A percentile compares a stretch with the other conserved stretches of the same genome.
Evolutionary conservation across 1,140 invertebrate genomes (phyloP).

Genomic region (Drosophila truncata): DNA sequence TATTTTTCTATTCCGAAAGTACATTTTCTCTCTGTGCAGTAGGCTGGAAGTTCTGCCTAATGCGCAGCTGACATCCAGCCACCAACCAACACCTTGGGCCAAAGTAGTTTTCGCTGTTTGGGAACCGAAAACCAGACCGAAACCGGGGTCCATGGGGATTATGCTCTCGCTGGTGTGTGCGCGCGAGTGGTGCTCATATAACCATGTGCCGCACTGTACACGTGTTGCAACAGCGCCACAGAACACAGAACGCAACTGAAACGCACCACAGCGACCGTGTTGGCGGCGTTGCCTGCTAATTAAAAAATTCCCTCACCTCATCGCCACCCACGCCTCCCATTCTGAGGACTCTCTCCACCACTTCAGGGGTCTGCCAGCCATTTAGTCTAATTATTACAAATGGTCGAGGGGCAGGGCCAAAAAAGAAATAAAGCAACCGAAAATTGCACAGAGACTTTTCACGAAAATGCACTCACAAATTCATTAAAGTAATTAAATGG

Average conservation of each 20-base stretch:
- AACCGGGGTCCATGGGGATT: constrained; percentile 59
- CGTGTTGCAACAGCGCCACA: constrained; percentile 56
- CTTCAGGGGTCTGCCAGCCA: constrained; percentile 24
- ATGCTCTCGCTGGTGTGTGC: constrained; percentile 6
- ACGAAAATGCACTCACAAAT: constrained; percentile 66
- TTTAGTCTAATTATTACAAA: constrained; percentile 81
- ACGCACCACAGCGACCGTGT: constrained; percentile 35
- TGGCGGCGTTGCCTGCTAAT: constrained; percentile 59
- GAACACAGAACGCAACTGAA: constrained; percentile 29
- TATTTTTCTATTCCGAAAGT: neutral
- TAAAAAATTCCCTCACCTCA: constrained; percentile 64
- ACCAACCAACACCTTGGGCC: constrained; percentile 62
- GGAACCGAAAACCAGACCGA: constrained; percentile 46
- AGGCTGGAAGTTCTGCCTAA: constrained; percentile 7
- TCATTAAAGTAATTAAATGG: constrained; percentile 60
- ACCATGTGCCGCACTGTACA: constrained; percentile 49
- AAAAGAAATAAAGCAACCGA: constrained; percentile 19
- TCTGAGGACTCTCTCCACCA: neutral
- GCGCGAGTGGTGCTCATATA: constrained; percentile 28
- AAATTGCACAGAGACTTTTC: constrained; percentile 43
- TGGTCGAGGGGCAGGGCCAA: constrained; percentile 43
- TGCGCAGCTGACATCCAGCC: constrained; percentile 4
- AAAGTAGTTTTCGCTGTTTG: constrained; percentile 82
- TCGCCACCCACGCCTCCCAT: constrained; percentile 11
- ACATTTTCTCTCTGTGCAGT: neutral